phyloP scores from a whole-genome alignment of 2,797 vertebrate genomes.

The Chloroceryle inda region DNA sequence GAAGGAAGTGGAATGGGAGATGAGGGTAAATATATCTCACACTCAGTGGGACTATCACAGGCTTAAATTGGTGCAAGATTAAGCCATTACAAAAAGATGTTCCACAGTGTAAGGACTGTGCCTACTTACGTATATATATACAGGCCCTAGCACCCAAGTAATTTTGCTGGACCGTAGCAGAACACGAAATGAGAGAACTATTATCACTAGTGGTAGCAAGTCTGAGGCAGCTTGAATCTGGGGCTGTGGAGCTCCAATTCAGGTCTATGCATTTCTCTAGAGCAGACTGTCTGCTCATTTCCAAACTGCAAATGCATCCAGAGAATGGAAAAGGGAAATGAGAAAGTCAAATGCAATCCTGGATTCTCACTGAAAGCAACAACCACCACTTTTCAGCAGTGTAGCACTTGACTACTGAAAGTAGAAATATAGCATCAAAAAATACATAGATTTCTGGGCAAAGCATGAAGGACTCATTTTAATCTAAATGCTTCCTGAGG shows the following conservation, averaged over 20 bases:
- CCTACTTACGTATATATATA: not conserved
- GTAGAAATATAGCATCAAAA: not conserved
- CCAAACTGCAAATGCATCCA: not conserved
- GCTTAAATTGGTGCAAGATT: not conserved
- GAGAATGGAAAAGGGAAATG: not conserved
- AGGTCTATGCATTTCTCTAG: not conserved
- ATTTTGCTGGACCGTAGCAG: not conserved
- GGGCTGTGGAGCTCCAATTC: not conserved
- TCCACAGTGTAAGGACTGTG: not conserved
- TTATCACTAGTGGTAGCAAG: not conserved
- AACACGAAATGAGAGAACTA: not conserved
- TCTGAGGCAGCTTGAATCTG: not conserved
- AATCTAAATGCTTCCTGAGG: not conserved
- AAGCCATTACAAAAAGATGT: not conserved
- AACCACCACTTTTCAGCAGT: not conserved
- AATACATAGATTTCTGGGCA: not conserved
- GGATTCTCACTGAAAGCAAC: not conserved
- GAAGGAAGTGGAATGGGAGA: not conserved
- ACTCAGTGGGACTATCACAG: not conserved
- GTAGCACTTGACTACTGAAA: not conserved
- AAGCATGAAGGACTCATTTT: not conserved
- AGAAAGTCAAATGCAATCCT: not conserved
- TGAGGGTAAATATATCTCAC: not conserved
- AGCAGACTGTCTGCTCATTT: not conserved
- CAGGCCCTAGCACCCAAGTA: not conserved